Evolutionary conservation across 2,888 invertebrate species (phyloP).

Genomic region (Trisateles emortualis): DNA sequence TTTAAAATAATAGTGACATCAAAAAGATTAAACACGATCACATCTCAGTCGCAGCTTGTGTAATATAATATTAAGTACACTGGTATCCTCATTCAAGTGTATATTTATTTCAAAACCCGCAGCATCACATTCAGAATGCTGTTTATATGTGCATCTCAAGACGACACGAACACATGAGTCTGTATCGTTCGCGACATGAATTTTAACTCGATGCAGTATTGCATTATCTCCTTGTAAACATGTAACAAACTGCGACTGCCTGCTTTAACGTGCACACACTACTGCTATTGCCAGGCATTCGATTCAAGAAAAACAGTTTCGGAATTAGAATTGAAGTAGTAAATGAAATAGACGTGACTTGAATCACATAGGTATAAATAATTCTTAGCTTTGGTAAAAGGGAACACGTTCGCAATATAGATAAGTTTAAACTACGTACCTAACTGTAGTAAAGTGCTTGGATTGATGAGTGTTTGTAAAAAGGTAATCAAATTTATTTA

Average conservation of each 20-base stretch:
- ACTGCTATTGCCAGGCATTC: not conserved
- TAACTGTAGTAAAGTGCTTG: too few relatives aligned
- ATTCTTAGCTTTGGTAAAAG: too few relatives aligned
- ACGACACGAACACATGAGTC: not conserved
- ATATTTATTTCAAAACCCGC: slow-evolving; percentile 3
- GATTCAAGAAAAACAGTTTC: not conserved
- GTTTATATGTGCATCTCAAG: slow-evolving; percentile 6
- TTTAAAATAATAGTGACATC: too few relatives aligned
- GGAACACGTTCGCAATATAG: too few relatives aligned
- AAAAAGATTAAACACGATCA: too few relatives aligned
- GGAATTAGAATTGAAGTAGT: not conserved
- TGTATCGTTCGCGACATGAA: slow-evolving; percentile 27
- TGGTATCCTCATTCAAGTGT: not conserved
- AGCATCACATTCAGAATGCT: slow-evolving; percentile 9
- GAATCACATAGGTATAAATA: not conserved
- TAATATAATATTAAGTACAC: too few relatives aligned
- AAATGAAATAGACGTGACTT: not conserved
- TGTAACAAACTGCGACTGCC: slow-evolving; percentile 2
- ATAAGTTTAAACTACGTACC: too few relatives aligned
- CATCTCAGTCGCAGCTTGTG: too few relatives aligned
- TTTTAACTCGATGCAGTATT: slow-evolving; percentile 21
- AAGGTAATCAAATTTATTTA: too few relatives aligned
- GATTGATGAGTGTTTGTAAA: too few relatives aligned
- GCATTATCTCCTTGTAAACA: slow-evolving; percentile 15
- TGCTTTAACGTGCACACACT: not conserved